Evolutionary conservation across 2,797 vertebrate species (phyloP).

Genomic region (Mycteria americana): DNA sequence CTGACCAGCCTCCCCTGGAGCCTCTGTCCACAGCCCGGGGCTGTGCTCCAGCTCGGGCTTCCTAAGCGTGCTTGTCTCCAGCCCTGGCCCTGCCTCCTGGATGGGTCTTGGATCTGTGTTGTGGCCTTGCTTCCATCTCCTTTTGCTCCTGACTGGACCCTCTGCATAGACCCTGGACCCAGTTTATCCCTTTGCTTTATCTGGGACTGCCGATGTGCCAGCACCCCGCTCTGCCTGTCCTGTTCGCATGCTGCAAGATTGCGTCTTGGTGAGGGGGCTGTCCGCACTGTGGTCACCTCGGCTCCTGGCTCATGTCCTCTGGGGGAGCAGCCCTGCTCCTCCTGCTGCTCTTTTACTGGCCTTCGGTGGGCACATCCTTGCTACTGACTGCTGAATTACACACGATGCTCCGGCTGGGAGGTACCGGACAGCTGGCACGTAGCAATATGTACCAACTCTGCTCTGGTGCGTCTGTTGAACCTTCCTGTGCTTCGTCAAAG

Average conservation of each 20-base stretch:
- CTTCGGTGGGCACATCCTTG: not conserved
- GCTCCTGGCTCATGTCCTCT: not conserved
- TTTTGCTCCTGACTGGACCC: not conserved
- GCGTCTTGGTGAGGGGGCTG: not conserved
- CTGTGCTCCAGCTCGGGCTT: not conserved
- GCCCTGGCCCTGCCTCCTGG: not conserved
- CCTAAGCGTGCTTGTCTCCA: not conserved
- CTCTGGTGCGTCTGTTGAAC: not conserved
- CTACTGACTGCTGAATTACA: not conserved
- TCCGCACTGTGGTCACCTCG: accelerated
- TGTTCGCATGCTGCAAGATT: accelerated
- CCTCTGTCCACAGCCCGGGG: not conserved
- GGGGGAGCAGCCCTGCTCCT: not conserved
- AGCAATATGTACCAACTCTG: not conserved
- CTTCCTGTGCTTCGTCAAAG: not conserved
- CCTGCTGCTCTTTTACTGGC: not conserved
- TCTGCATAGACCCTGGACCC: not conserved
- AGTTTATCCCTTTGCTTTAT: not conserved
- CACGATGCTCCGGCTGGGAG: accelerated
- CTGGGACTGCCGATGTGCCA: not conserved
- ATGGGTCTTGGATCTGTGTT: too few relatives aligned
- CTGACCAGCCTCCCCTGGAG: not conserved
- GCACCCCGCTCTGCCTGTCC: not conserved
- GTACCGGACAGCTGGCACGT: accelerated
- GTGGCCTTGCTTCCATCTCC: not conserved